Evolutionary conservation across 2,888 invertebrate species (phyloP).

Genomic region (Epinotia demarniana): DNA sequence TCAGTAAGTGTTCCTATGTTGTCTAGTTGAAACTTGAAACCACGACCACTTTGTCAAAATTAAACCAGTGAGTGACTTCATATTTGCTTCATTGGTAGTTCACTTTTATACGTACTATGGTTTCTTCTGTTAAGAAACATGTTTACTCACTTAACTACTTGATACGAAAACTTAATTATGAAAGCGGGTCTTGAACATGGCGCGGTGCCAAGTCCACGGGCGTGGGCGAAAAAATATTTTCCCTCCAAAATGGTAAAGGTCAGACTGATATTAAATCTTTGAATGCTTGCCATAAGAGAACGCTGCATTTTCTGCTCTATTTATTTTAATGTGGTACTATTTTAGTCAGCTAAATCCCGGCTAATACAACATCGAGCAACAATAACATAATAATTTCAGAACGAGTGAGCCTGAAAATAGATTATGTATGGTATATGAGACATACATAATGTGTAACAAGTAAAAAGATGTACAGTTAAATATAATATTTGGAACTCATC

Average conservation of each 20-base stretch:
- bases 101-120: conserved; percentile 1
- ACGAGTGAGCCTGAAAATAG: neutral
- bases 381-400: neutral
- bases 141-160: conserved; percentile 31
- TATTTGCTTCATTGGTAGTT: neutral
- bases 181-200: conserved; percentile 32
- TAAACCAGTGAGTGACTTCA: neutral
- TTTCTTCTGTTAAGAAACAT: conserved; percentile 30
- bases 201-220: conserved; percentile 31
- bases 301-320: conserved; percentile 28
- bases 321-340: conserved; percentile 13
- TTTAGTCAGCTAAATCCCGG: neutral
- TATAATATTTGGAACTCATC: neutral
- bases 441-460: no score
- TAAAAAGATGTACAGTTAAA: no score
- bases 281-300: conserved; percentile 36
- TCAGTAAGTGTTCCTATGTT: no score
- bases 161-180: conserved; percentile 43
- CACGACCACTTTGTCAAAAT: neutral
- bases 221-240: conserved; percentile 45
- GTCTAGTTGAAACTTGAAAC: no score
- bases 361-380: neutral
- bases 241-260: conserved; percentile 44
- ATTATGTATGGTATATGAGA: neutral
- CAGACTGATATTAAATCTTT: conserved; percentile 44